Conservation (phyloP, 2,797 vertebrate species). For the Aselliscus stoliczkanus region DNA sequence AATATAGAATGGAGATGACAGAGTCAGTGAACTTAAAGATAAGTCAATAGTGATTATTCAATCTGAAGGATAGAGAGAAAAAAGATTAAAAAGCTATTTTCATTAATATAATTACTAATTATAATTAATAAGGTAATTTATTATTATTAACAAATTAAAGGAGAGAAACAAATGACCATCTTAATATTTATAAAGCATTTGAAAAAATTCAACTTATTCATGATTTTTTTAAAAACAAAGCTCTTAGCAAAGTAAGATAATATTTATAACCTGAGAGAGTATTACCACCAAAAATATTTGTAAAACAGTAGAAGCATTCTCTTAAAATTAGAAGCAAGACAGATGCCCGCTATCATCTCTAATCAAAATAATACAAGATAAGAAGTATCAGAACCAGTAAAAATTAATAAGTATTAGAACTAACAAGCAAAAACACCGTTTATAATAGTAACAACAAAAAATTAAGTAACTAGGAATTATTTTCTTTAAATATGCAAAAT, state of each 20-base stretch:
- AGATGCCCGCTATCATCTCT: not conserved
- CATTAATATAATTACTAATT: not conserved
- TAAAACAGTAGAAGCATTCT: not conserved
- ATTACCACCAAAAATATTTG: not conserved
- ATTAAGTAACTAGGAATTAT: not conserved
- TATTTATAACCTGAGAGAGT: not conserved
- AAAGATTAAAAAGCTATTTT: not conserved
- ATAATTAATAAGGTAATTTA: not conserved
- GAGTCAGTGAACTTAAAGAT: not conserved
- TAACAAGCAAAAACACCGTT: not conserved
- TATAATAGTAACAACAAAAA: slow-evolving; percentile 2
- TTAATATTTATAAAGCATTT: not conserved
- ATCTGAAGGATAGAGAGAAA: not conserved
- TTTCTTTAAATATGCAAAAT: not conserved
- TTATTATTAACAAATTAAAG: not conserved
- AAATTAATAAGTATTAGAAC: not conserved
- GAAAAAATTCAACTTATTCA: not conserved
- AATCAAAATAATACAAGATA: not conserved
- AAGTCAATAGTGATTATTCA: not conserved
- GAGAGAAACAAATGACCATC: not conserved
- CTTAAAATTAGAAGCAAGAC: not conserved
- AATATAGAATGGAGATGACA: not conserved
- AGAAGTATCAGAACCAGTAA: not conserved
- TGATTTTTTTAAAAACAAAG: too few relatives aligned
- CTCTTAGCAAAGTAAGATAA: not conserved